Evolutionary conservation across 2,113 vertebrate genomes (phyloP).

Genomic region (Chaenocephalus aceratus): DNA sequence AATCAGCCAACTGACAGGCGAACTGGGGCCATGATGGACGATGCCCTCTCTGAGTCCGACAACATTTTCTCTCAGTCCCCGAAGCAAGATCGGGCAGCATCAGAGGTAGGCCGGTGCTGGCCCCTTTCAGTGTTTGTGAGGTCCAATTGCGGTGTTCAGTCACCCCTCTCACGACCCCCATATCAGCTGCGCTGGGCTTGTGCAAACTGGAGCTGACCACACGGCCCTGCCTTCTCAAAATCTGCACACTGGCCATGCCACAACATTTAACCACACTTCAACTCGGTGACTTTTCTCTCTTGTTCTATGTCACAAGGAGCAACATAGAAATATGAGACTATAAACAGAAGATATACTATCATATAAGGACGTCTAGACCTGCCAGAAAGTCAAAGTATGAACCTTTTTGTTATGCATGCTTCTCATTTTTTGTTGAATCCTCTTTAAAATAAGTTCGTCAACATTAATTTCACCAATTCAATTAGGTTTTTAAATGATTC

Average conservation of each 20-base stretch:
- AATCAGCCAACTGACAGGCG: constrained; percentile 80
- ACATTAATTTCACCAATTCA: not conserved
- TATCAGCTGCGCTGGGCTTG: constrained; percentile 74
- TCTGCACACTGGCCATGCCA: constrained; percentile 67
- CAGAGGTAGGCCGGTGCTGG: constrained; percentile 65
- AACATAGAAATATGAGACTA: constrained; percentile 57
- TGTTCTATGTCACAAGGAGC: constrained; percentile 55
- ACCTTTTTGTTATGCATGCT: not conserved
- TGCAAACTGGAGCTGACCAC: constrained; percentile 81
- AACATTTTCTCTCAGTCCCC: constrained; percentile 87
- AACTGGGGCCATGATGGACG: constrained; percentile 81
- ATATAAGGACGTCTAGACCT: constrained; percentile 10
- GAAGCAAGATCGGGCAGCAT: constrained; percentile 78
- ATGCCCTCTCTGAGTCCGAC: constrained; percentile 84
- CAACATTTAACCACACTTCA: constrained; percentile 69
- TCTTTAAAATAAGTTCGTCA: not conserved
- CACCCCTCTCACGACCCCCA: constrained; percentile 78
- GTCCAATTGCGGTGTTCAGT: constrained; percentile 82
- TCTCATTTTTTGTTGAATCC: not conserved
- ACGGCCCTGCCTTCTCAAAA: constrained; percentile 69
- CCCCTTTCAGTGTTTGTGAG: constrained; percentile 82
- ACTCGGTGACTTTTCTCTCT: constrained; percentile 66
- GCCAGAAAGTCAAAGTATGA: not conserved
- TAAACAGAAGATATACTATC: constrained; percentile 21
- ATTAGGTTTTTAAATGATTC: not conserved